Percentiles rank a stretch among this genome's conserved stretches.
Evolutionary conservation across 2,113 vertebrate species (phyloP).

Genomic region (Pygoscelis antarcticus): DNA sequence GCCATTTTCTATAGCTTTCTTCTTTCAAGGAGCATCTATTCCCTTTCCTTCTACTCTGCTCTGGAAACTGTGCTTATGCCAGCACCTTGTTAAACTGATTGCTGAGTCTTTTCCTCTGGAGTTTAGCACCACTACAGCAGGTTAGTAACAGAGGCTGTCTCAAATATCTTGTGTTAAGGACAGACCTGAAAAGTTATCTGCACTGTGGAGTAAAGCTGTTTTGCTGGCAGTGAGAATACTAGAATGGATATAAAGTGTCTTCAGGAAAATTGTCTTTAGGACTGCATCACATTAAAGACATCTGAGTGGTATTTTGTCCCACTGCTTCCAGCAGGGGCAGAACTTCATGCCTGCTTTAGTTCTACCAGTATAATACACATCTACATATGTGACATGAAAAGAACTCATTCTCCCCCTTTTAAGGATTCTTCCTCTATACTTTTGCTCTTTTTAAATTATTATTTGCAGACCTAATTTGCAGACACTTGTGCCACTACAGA

Average conservation of each 20-base stretch:
- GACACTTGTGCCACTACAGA: not conserved
- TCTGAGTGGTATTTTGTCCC: not conserved
- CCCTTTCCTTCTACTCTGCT: not conserved
- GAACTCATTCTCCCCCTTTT: not conserved
- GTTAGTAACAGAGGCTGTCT: conserved; percentile 66
- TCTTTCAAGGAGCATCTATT: conserved; percentile 12
- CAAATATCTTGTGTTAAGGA: conserved; percentile 72
- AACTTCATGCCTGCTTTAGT: not conserved
- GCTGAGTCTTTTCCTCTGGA: conserved; percentile 60
- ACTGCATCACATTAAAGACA: not conserved
- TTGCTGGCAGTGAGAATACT: conserved; percentile 62
- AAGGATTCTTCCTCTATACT: not conserved
- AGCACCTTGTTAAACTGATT: conserved; percentile 60
- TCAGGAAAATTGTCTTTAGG: conserved; percentile 17
- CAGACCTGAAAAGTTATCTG: conserved; percentile 74
- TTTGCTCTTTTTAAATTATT: not conserved
- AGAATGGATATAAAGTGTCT: conserved; percentile 51
- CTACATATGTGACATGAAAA: not conserved
- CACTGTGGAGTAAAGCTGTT: conserved; percentile 57
- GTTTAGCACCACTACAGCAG: conserved; percentile 59
- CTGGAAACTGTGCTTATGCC: conserved; percentile 65
- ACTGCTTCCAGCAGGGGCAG: not conserved
- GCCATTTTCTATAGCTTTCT: conserved; percentile 4
- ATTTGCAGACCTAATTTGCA: not conserved
- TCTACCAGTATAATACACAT: not conserved